These are phyloP conservation scores for Cololabis saira DNA, from an alignment of 2,113 vertebrate species.

Conservation along the genomic window DNA sequence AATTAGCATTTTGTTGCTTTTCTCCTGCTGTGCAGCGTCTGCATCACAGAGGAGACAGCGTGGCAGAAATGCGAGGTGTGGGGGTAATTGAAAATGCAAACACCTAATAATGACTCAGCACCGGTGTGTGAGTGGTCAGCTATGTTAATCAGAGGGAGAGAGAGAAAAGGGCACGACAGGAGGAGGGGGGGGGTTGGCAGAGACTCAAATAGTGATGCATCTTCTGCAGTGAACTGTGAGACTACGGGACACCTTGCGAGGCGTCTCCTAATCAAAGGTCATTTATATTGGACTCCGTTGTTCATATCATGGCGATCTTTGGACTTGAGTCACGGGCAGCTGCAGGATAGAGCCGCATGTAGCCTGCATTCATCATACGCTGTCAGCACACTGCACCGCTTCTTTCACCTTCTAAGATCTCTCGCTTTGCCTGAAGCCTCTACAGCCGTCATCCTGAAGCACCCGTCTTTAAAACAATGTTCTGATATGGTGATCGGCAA, in stretches of 20 bases:
- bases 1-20: slow-evolving; percentile 74
- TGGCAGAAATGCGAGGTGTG: slow-evolving; percentile 48
- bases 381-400: slow-evolving; percentile 35
- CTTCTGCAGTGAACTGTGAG: slow-evolving; percentile 29
- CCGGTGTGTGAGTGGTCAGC: slow-evolving; percentile 61
- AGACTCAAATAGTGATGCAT: slow-evolving; percentile 46
- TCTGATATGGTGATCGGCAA: no score
- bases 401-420: slow-evolving; percentile 24
- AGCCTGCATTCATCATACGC: slow-evolving; percentile 62
- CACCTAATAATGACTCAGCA: slow-evolving; percentile 72
- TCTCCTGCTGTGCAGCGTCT: slow-evolving; percentile 73
- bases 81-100: slow-evolving; percentile 70
- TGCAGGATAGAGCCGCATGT: slow-evolving; percentile 27
- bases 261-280: slow-evolving; percentile 57
- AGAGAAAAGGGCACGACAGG: not conserved
- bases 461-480: no score
- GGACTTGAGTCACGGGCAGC: slow-evolving; percentile 39
- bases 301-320: slow-evolving; percentile 68
- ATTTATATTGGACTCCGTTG: slow-evolving; percentile 62
- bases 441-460: not conserved
- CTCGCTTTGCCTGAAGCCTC: slow-evolving; percentile 23
- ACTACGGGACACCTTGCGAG: slow-evolving; percentile 40
- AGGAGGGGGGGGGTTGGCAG: not conserved
- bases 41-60: slow-evolving; percentile 57
- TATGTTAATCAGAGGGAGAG: slow-evolving; percentile 54